These are phyloP conservation scores for Boulengeromyrus knoepffleri DNA, from an alignment of 2,113 vertebrate genomes.

Conservation along the genomic window DNA sequence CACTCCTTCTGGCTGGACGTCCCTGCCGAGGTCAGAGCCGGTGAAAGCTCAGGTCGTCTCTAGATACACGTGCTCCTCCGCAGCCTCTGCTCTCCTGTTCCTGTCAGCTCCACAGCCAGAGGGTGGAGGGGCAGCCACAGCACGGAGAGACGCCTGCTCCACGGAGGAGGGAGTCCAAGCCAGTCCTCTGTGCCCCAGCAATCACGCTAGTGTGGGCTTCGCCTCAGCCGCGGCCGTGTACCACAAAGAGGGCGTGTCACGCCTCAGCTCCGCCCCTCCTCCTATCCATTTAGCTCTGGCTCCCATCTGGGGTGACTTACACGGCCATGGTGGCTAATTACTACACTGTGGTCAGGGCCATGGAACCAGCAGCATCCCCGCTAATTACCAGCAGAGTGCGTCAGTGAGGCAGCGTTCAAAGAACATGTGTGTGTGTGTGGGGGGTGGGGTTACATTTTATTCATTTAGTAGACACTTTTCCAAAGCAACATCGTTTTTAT, in stretches of 20 bases:
- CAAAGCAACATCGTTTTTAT: background rate
- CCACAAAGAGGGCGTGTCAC: constrained; percentile 48
- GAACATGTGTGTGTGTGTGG: background rate
- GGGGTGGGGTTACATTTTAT: background rate
- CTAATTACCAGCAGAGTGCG: background rate
- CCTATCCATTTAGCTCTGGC: constrained; percentile 6
- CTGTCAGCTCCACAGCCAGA: background rate
- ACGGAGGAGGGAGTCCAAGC: background rate
- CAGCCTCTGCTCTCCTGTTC: background rate
- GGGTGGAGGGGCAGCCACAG: background rate
- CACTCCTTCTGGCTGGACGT: background rate
- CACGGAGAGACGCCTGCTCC: background rate
- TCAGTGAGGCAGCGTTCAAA: background rate
- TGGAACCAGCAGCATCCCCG: background rate
- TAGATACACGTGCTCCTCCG: background rate
- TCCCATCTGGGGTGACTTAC: constrained; percentile 40
- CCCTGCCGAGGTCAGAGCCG: background rate
- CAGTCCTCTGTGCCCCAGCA: background rate
- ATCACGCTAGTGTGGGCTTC: constrained; percentile 13
- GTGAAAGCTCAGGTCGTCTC: background rate
- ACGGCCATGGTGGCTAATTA: constrained; percentile 21
- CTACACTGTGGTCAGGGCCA: background rate
- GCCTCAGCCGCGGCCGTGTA: constrained; percentile 22
- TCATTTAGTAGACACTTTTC: background rate
- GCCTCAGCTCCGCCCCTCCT: constrained; percentile 17